Conservation (phyloP, 2,888 invertebrate genomes). For the Ferrisia virgata region DNA sequence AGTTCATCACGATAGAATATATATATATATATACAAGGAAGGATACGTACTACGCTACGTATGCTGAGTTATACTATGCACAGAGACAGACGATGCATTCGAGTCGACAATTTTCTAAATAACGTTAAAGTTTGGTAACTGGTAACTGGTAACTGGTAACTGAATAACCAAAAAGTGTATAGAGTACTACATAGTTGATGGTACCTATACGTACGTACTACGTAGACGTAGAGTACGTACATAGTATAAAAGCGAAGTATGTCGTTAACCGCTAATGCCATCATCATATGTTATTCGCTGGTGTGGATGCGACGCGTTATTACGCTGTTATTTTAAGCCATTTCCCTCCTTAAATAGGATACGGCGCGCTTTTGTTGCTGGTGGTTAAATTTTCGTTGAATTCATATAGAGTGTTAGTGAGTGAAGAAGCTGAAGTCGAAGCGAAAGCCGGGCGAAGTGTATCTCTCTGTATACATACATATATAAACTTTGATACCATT, state of each 20-base stretch:
- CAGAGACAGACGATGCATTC: not conserved
- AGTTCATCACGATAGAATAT: too few species aligned
- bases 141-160: not conserved
- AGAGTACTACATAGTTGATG: not conserved
- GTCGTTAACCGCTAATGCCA: constrained; percentile 26
- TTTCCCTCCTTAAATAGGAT: constrained; percentile 10
- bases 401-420: too few species aligned
- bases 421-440: not conserved
- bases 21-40: not conserved
- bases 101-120: constrained; percentile 12
- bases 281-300: not conserved
- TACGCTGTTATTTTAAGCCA: constrained; percentile 1
- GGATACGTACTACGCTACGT: not conserved
- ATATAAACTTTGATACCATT: not conserved
- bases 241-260: not conserved
- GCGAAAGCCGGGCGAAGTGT: not conserved
- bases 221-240: not conserved
- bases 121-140: not conserved
- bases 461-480: too few species aligned
- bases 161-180: not conserved
- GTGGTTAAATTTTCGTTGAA: constrained; percentile 24
- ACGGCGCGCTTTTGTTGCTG: not conserved
- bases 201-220: too few species aligned
- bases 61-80: not conserved
- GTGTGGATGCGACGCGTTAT: constrained; percentile 20